These are phyloP conservation scores for Listrodromus nycthemerus DNA, from an alignment of 2,888 invertebrate species.

Conservation along the genomic window DNA sequence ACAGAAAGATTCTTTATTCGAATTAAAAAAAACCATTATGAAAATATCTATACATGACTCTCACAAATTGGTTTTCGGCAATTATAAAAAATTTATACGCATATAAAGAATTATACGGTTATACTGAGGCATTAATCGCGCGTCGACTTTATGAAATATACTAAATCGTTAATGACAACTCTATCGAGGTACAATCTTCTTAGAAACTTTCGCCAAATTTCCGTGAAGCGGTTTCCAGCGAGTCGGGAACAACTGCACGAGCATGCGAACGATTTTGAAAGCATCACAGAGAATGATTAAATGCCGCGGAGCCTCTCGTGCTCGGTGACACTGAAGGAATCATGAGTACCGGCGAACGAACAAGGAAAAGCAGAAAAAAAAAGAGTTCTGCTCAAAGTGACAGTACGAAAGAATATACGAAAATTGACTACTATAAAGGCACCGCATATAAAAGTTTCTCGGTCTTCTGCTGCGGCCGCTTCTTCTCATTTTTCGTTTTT, in stretches of 20 bases:
- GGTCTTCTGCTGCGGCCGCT: slow-evolving; percentile 34
- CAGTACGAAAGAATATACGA: slow-evolving; percentile 32
- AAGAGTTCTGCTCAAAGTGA: slow-evolving; percentile 1
- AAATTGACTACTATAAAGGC: slow-evolving; percentile 40
- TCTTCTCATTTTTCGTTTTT: slow-evolving; percentile 18
- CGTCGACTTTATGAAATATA: slow-evolving; percentile 51
- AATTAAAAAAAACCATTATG: slow-evolving; percentile 40
- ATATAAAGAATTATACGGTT: slow-evolving; percentile 17
- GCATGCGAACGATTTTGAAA: slow-evolving; percentile 40
- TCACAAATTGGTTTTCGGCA: slow-evolving; percentile 60
- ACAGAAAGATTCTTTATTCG: slow-evolving; percentile 15
- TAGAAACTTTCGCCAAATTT: slow-evolving; percentile 12
- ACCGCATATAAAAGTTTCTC: slow-evolving; percentile 51
- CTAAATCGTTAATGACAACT: slow-evolving; percentile 53
- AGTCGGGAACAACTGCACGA: background rate
- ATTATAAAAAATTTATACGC: slow-evolving; percentile 55
- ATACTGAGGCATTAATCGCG: slow-evolving; percentile 35
- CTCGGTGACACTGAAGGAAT: slow-evolving; percentile 48
- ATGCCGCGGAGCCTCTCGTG: slow-evolving; percentile 21
- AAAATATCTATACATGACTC: slow-evolving; percentile 55
- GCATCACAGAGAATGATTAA: slow-evolving; percentile 51
- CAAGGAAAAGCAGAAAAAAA: slow-evolving; percentile 22
- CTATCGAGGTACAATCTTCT: slow-evolving; percentile 19
- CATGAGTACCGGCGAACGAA: slow-evolving; percentile 26
- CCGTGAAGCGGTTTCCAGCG: background rate